Base-by-base conservation (phyloP, 2,113 vertebrate genomes). In the Mirounga angustirostris region DNA sequence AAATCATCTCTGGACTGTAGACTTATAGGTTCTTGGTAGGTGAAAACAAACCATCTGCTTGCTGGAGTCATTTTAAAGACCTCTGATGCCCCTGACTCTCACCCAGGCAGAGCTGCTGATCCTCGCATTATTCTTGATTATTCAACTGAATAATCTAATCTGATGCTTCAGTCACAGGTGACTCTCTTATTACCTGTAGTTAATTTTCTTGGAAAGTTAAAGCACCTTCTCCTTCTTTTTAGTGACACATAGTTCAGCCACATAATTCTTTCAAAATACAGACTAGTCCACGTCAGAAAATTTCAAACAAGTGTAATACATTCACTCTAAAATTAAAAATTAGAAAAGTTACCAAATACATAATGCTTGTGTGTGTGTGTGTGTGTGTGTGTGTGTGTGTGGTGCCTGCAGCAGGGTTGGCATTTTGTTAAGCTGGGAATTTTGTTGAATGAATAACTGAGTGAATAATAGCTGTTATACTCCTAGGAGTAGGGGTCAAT, bases 131-230 rank as follows among this genome's bases (percentile, higher is more conserved):
- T 89, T 94, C 63, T n/a, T 82, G 52, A 94, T 40, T 40, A 79
- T 91, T 90, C 78, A 67, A 16, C 28, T 78, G 46, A 89, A 76
- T 74, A 87, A 95, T 90, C 91, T 58, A 54, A 94, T 83, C 33
- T 71, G 78, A 94, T 73, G 36, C 74, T 96, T 94, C 24, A 50
- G 16, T 88, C 28, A 50, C 76, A 97, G 43, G 56, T 92, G 71
- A 80, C 33, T 67, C 56, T 97, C 78, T 61, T 88, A 26, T 95
- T 94, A 94, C 88, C 78, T 96, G 9, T 13, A 74, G 74, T 83
- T 65, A 91, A 91, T 92, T 97, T 97, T 79, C 91, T 79, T 93
- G n/a, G 89, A 96, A 95, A 94, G 54, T 40, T 71, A 93, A 90
- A 74, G 22, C 12, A 85, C 22, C 59, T 87, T 89, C 15, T 90